Evolutionary conservation across 2,113 vertebrate genomes (phyloP).

Genomic region (Tragulus kanchil): DNA sequence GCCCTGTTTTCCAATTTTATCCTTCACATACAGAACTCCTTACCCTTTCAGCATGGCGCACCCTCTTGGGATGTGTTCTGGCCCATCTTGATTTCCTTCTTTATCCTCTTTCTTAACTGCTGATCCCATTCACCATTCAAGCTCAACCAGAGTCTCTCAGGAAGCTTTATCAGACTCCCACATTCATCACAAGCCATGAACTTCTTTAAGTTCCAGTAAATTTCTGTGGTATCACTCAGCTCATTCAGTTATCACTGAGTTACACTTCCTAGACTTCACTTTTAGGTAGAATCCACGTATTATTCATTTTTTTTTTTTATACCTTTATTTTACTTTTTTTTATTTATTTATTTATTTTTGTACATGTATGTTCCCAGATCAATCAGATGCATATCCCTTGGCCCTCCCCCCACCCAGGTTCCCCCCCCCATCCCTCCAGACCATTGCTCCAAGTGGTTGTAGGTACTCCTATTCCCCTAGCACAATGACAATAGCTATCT

Average conservation of each 20-base stretch:
- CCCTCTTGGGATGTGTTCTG: too few relatives aligned
- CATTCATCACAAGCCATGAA: not conserved
- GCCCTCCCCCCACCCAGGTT: too few relatives aligned
- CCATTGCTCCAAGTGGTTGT: too few relatives aligned
- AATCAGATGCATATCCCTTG: too few relatives aligned
- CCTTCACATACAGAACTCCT: not conserved
- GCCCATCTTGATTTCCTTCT: not conserved
- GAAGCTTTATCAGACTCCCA: not conserved
- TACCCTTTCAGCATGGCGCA: accelerated
- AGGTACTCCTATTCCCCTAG: too few relatives aligned
- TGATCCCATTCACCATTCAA: not conserved
- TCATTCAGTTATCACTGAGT: not conserved
- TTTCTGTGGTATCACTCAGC: not conserved
- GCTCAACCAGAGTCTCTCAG: not conserved
- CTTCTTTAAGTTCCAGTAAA: not conserved
- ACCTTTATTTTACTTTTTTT: too few relatives aligned
- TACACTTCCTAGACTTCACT: not conserved
- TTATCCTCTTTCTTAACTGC: not conserved
- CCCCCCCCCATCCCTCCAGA: too few relatives aligned
- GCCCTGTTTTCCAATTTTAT: not conserved
- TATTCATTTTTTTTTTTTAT: conserved; percentile 18
- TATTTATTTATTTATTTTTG: too few relatives aligned
- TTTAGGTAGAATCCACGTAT: not conserved
- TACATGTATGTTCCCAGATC: too few relatives aligned
- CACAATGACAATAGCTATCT: too few relatives aligned